Base-by-base conservation (phyloP, 2,888 invertebrate species). In the Drosophila macrothrix region DNA sequence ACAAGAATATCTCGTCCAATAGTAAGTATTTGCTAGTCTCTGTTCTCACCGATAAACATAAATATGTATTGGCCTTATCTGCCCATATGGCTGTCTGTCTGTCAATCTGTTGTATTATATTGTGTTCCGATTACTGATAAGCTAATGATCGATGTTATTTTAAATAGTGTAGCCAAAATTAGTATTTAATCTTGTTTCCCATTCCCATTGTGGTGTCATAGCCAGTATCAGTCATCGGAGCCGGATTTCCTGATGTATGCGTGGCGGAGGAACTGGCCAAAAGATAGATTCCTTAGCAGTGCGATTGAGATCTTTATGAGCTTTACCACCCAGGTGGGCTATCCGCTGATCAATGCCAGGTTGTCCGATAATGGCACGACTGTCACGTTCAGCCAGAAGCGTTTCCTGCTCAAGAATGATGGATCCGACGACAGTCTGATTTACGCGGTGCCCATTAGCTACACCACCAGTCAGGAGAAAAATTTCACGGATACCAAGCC, bases 251-350 rank as follows among this genome's bases (percentile, higher is more conserved):
- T 96, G 1, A 94, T 95, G 79, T 75, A 91, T 43, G 85, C 93
- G 22, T 94, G 95, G 60, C 93, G 94, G 65, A 52, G 50, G 0
- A 76, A 91, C 52, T 86, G 91, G 67, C 91, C 91, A 0, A 90
- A 78, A 1, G 91, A 91, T 0, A 73, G 68, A 6, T 84, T 75
- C 5, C 67, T 79, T 0, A 86, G 91, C 9, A 90, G 94, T 10
- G 80, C 92, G 0, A 74, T 82, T 5, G 41, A 52, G 0, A 84
- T 92, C 12, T 88, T 93, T 33, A 93, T 93, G 59, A 95, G 94
- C 10, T 97, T 96, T 95, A 95, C 96, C 39, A 94, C 94, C 28
- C 95, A 96, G 83, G 93, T 95, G 9, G 96, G 96, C 0, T 96
- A 95, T 83, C 96, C 96, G 0, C 93, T 96, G 1, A 92, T 96